Conservation (phyloP, 2,113 vertebrate genomes). For the Lophura nycthemera region DNA sequence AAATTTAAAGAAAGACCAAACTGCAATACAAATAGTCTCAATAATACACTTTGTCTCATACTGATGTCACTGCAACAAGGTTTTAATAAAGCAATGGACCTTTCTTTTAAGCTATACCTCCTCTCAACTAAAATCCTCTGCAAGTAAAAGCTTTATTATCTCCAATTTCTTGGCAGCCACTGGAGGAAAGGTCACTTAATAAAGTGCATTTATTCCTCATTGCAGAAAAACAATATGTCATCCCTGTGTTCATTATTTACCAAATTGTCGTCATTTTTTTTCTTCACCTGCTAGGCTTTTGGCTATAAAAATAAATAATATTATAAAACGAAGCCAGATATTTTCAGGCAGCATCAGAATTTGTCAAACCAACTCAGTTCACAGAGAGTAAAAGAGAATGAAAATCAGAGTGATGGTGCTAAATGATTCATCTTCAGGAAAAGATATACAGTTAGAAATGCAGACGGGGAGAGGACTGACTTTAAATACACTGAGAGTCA, state of each 20-base stretch:
- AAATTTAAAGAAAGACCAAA: conserved; percentile 29
- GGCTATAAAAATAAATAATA: conserved; percentile 79
- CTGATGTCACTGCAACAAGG: neutral
- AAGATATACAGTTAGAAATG: neutral
- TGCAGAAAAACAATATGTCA: conserved; percentile 81
- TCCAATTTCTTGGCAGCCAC: conserved; percentile 78
- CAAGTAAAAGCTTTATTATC: conserved; percentile 79
- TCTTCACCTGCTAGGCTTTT: conserved; percentile 75
- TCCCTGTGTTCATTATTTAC: conserved; percentile 80
- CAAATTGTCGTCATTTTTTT: conserved; percentile 83
- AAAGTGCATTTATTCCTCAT: conserved; percentile 80
- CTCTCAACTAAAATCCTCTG: conserved; percentile 70
- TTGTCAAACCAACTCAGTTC: conserved; percentile 55
- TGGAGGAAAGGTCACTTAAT: conserved; percentile 81
- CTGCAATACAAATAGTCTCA: neutral
- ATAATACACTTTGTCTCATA: neutral
- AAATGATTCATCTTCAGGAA: conserved; percentile 34
- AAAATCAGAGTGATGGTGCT: conserved; percentile 20
- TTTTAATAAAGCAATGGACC: conserved; percentile 59
- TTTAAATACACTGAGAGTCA: conserved; percentile 37
- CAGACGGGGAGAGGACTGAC: neutral
- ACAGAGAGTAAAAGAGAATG: neutral
- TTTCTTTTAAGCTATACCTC: conserved; percentile 41
- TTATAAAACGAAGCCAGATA: conserved; percentile 66
- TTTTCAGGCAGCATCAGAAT: conserved; percentile 68